Base-by-base conservation (phyloP, 2,888 invertebrate species). In the Nymphalis polychloros region DNA sequence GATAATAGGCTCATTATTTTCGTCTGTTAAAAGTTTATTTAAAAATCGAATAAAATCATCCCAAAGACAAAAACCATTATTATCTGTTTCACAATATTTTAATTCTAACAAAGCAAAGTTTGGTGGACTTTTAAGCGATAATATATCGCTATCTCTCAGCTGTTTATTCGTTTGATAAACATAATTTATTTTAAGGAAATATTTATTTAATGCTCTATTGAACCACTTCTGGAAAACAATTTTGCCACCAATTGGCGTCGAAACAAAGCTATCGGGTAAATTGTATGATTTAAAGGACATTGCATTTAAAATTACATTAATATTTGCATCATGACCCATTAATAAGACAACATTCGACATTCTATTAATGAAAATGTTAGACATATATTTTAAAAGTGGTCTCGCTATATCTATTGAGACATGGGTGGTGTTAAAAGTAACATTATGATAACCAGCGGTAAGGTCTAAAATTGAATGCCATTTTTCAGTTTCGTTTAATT, bases 251-350 rank as follows among this genome's bases (percentile, higher is more conserved):
- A 86, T 77, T 0, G 92, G 92, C 0, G 80, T 79, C 2, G 78
- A 72, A 75, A 90, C 88, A 71, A 83, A 76, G 53, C 88, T 90
- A 8, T 85, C 72, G 16, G 71, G 70, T 7, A 92, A 77, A 1
- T 1, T 65, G 70, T 83, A 90, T 0, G 82, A 76, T 67, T 82
- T 83, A 53, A 91, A 84, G 27, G 75, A 68, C 73, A 92, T 76
- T 10, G 82, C 77, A 4, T 81, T 85, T 1, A 90, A 69, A 1
- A 91, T 53, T 0, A 90, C 88, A 52, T 85, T 87, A 5, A 91
- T 78, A 69, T 92, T 92, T 2, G 89, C 86, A 77, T 91, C 91
- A 70, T 92, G 92, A 0, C 90, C 92, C 87, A 90, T 89, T 1
- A 92, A 70, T 16, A 91, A 73, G 0, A 79, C 75, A 0, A 89